These are phyloP conservation scores for Arctocebus calabarensis DNA, from an alignment of 2,797 vertebrate genomes.

Conservation along the genomic window DNA sequence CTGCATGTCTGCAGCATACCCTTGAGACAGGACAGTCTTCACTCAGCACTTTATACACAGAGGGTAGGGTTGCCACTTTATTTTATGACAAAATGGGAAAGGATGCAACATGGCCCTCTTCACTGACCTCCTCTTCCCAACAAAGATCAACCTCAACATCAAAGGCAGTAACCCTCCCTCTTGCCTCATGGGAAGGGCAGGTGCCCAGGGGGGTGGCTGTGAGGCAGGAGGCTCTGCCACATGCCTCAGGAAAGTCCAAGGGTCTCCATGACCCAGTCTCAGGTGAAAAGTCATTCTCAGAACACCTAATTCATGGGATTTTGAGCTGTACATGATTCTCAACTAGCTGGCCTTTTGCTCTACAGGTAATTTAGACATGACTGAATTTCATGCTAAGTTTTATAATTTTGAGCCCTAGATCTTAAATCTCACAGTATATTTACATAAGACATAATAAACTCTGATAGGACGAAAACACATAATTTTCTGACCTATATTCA, in stretches of 20 bases:
- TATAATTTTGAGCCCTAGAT: not conserved
- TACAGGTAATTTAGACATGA: not conserved
- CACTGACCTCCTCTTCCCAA: not conserved
- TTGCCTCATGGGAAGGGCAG: not conserved
- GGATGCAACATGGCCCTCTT: not conserved
- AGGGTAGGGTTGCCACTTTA: not conserved
- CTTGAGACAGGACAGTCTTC: not conserved
- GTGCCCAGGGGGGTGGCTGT: not conserved
- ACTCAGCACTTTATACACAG: not conserved
- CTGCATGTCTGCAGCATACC: not conserved
- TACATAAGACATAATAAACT: not conserved
- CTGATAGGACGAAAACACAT: not conserved
- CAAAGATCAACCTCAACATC: not conserved
- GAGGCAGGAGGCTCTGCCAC: fast-evolving
- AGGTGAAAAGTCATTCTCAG: not conserved
- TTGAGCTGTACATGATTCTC: not conserved
- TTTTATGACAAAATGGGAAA: not conserved
- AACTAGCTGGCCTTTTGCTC: not conserved
- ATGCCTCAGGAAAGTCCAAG: not conserved
- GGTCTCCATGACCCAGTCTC: not conserved
- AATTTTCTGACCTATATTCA: conserved; percentile 26
- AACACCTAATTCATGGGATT: not conserved
- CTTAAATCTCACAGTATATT: conserved; percentile 20
- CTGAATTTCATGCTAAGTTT: not conserved
- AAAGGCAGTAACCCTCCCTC: not conserved